Evolutionary conservation across 2,113 vertebrate species (phyloP), one percentile per base, ranked within the genome.

Genomic region (Hippocampus barbouri): DNA sequence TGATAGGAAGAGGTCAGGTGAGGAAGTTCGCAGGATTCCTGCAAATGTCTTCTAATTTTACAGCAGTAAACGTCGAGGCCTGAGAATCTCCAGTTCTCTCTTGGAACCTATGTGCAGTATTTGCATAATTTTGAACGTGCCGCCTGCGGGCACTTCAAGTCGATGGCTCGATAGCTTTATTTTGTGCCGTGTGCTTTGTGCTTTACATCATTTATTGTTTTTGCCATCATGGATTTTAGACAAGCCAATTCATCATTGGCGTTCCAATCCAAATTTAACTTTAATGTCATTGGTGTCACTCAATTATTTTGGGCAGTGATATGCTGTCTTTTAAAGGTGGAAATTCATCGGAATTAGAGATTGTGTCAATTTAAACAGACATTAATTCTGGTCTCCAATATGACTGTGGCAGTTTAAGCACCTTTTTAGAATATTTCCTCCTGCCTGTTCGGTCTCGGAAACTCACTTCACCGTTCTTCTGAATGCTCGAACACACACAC

Each of bases 361-460:
- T 41, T 25, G 56, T n/a, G 25, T 47, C 30, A 0, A 41, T 49
- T 25, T 18, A 69, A 66, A 69, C 67, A 21, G 38, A 66, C 51
- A 23, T 54, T 27, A 20, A 45, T 23, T 49, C 16, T 79, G 38
- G 20, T 16, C 51, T 30, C 21, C 40, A 65, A 81, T 9, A 20
- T 68, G 59, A 78, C 59, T 66, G 81, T 85, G 85, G 77, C 78
- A 69, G 79, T 74, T 79, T 53, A 70, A 84, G 83, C 75, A 81
- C 80, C 83, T 78, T 83, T 43, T 47, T 68, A 79, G 61, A 63
- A 79, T 72, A 87, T 79, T 83, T 84, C 79, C 79, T 77, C 69
- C 71, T 89, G 79, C 79, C 79, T 68, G 84, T 90, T 90, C 91
- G 85, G 86, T 89, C 86, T 80, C 66, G 79, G 78, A 74, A 78